Evolutionary conservation across 2,113 vertebrate genomes (phyloP).

Genomic region (Aix galericulata): DNA sequence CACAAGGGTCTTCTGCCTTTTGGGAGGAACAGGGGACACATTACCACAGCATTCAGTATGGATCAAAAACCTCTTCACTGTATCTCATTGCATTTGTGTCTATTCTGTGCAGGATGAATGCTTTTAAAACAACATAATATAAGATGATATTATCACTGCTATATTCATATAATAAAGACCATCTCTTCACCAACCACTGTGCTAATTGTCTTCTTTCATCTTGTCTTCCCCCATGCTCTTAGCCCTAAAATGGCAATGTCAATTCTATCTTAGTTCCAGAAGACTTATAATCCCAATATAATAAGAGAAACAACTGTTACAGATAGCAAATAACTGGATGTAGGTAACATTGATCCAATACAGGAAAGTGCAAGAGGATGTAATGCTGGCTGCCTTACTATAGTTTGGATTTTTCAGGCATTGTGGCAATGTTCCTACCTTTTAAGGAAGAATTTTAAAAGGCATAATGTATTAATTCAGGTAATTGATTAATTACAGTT

Average conservation of each 20-base stretch:
- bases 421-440: background rate
- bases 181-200: background rate
- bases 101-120: background rate
- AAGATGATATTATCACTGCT: background rate
- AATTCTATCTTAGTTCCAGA: background rate
- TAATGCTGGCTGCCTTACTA: background rate
- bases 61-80: background rate
- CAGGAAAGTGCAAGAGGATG: background rate
- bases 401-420: background rate
- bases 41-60: background rate
- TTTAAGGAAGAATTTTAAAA: background rate
- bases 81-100: background rate
- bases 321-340: background rate
- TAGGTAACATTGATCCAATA: background rate
- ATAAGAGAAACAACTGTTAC: background rate
- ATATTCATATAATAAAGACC: background rate
- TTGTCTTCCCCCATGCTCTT: background rate
- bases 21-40: no score
- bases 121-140: background rate
- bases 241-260: background rate
- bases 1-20: background rate
- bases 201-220: background rate
- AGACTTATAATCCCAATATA: background rate
- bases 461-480: background rate
- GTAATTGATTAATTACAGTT: background rate